A percentile compares a stretch with the other conserved stretches of the same genome.
Evolutionary conservation across 2,888 invertebrate genomes (phyloP).

Genomic region (Scrobipalpa costella): DNA sequence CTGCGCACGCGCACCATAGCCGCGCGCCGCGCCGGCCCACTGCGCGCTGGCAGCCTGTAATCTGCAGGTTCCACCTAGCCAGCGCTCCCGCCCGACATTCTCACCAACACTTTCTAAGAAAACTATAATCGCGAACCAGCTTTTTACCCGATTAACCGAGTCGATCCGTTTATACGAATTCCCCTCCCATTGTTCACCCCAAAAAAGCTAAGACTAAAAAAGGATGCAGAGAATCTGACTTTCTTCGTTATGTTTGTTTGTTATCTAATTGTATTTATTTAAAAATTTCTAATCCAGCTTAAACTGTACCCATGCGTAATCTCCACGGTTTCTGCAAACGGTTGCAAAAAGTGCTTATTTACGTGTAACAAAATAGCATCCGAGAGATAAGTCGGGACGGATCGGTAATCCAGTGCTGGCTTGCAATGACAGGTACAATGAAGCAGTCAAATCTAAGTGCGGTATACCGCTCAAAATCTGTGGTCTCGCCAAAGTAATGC

Average conservation of each 20-base stretch:
- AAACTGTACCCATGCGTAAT: constrained; percentile 72
- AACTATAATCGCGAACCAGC: constrained; percentile 52
- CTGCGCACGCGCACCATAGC: constrained; percentile 24
- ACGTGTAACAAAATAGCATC: constrained; percentile 63
- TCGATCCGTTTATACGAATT: constrained; percentile 68
- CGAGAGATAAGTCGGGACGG: constrained; percentile 56
- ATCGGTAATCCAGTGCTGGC: constrained; percentile 43
- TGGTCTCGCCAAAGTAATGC: constrained; percentile 48
- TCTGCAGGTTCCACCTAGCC: constrained; percentile 24
- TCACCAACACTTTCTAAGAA: constrained; percentile 56
- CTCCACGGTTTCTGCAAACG: constrained; percentile 42
- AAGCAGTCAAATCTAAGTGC: no score
- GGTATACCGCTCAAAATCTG: constrained; percentile 34
- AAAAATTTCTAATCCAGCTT: constrained; percentile 66
- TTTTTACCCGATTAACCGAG: constrained; percentile 69
- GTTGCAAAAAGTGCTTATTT: constrained; percentile 62
- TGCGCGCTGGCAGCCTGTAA: constrained; percentile 38
- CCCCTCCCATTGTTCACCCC: constrained; percentile 59
- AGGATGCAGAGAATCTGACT: constrained; percentile 47
- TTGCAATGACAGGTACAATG: constrained; percentile 16
- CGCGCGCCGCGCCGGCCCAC: neutral
- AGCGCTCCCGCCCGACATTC: constrained; percentile 25
- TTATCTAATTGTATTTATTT: constrained; percentile 76
- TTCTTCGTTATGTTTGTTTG: constrained; percentile 67
- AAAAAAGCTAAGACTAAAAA: constrained; percentile 46